These are phyloP conservation scores for Chymomyza costata DNA, from an alignment of 1,140 invertebrate species.

Conservation along the genomic window DNA sequence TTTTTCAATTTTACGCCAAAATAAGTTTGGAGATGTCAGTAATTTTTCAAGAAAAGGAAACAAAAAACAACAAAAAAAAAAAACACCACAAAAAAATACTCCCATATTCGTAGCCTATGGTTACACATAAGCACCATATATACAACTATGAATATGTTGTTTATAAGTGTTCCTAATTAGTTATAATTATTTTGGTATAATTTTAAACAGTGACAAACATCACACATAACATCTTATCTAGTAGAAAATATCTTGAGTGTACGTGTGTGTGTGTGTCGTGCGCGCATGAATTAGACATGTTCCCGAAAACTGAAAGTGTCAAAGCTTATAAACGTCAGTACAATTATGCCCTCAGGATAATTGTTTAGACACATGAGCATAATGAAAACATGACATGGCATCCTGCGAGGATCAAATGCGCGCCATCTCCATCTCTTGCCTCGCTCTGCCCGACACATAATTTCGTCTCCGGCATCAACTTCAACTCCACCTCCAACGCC, in stretches of 20 bases:
- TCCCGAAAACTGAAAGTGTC: slow-evolving; percentile 73
- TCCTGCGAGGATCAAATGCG: slow-evolving; percentile 64
- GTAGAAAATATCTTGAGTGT: too few species aligned
- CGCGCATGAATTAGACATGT: slow-evolving; percentile 44
- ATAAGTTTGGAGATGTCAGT: slow-evolving; percentile 70
- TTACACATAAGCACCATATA: too few species aligned
- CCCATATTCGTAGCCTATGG: too few species aligned
- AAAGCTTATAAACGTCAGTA: slow-evolving; percentile 74
- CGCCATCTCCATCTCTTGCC: slow-evolving; percentile 1
- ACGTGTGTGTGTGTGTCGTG: slow-evolving; percentile 16
- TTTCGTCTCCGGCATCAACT: too few species aligned
- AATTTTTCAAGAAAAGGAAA: slow-evolving; percentile 55
- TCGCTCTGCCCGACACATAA: too few species aligned
- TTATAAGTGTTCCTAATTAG: slow-evolving; percentile 48
- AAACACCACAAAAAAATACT: too few species aligned
- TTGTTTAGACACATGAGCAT: slow-evolving; percentile 75
- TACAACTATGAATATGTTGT: too few species aligned
- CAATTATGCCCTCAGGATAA: slow-evolving; percentile 74
- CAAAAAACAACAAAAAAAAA: not conserved
- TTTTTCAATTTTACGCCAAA: slow-evolving; percentile 75
- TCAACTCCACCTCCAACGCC: too few species aligned
- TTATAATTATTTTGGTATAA: slow-evolving; percentile 58
- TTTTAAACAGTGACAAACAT: too few species aligned
- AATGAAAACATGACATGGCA: slow-evolving; percentile 74
- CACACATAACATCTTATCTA: too few species aligned